Conservation (phyloP, 2,113 vertebrate species). For the Ifrita kowaldi region DNA sequence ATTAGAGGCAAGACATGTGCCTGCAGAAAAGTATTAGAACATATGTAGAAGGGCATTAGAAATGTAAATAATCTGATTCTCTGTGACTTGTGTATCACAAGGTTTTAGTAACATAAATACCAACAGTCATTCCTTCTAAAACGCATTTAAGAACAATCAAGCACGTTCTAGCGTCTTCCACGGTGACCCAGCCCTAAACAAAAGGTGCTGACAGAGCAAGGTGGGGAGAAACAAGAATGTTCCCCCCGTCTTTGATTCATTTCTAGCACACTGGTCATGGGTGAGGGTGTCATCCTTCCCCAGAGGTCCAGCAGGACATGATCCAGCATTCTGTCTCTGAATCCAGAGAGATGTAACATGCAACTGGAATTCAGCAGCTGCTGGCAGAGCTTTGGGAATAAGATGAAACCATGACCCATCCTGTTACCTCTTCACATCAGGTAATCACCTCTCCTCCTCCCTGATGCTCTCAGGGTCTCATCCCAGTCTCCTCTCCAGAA, state of each 20-base stretch:
- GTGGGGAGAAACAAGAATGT: background rate
- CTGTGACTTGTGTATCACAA: background rate
- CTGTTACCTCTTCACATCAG: background rate
- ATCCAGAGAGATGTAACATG: rapidly evolving
- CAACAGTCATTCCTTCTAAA: background rate
- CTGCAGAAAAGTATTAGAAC: background rate
- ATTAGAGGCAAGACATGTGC: background rate
- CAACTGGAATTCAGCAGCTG: background rate
- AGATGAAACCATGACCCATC: background rate
- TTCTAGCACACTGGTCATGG: rapidly evolving
- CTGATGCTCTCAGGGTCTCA: background rate
- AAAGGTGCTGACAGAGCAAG: background rate
- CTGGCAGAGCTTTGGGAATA: background rate
- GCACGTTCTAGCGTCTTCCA: background rate
- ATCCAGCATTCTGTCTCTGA: background rate
- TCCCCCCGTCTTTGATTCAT: rapidly evolving
- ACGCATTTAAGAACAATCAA: background rate
- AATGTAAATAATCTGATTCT: background rate
- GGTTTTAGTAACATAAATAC: background rate
- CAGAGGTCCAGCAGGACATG: background rate
- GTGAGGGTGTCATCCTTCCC: background rate
- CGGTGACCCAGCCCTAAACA: background rate
- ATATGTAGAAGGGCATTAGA: background rate
- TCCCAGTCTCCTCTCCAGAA: background rate
- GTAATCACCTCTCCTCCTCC: too few relatives aligned